Evolutionary conservation across 2,113 vertebrate genomes (phyloP).

Genomic region (Esox niger): DNA sequence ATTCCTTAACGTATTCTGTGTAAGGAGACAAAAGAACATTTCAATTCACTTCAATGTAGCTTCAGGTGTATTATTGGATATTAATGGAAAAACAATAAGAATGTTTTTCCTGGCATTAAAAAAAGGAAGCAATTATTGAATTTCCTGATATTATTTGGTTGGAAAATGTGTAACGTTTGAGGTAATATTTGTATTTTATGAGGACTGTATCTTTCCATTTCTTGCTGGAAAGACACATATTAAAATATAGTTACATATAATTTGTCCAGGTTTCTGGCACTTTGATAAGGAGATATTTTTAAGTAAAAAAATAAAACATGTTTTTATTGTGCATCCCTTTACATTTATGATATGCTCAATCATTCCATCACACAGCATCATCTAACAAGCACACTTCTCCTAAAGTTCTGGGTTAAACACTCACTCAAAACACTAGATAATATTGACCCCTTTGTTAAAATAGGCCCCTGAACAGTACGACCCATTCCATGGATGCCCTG

Average conservation of each 20-base stretch:
- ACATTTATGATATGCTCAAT: not conserved
- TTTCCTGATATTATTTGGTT: conserved; percentile 6
- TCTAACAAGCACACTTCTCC: conserved; percentile 1
- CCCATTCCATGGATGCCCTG: too few relatives aligned
- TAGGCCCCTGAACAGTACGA: not conserved
- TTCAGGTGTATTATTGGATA: not conserved
- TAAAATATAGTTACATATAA: not conserved
- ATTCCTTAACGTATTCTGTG: not conserved
- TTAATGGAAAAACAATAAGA: not conserved
- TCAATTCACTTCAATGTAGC: not conserved
- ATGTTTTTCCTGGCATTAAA: too few relatives aligned
- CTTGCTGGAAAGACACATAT: not conserved
- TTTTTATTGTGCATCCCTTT: not conserved
- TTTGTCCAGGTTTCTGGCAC: not conserved
- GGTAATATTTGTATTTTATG: conserved; percentile 21
- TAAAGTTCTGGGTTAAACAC: not conserved
- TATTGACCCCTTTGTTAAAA: not conserved
- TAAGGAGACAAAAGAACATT: not conserved
- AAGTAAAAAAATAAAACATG: not conserved
- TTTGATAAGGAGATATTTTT: not conserved
- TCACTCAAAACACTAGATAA: not conserved
- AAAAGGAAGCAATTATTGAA: conserved; percentile 3
- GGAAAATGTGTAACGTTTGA: conserved; percentile 33
- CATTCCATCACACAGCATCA: not conserved
- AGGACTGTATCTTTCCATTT: conserved; percentile 13